Conservation (phyloP, 2,888 invertebrate genomes). For the Phalera bucephala region DNA sequence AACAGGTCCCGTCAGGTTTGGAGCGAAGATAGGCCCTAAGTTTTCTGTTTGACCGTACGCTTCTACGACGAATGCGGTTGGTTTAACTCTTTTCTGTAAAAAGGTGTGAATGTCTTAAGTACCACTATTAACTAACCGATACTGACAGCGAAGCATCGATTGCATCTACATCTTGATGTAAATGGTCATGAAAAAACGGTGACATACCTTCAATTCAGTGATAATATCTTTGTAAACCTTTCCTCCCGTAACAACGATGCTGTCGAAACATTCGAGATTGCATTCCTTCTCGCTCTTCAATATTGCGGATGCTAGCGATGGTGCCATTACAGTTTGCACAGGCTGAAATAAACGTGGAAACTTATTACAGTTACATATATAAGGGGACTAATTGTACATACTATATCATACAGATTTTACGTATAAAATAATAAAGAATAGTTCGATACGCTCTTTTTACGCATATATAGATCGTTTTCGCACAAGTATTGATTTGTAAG, state of each 20-base stretch:
- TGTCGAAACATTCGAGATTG: constrained; percentile 51
- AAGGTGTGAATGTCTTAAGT: no score
- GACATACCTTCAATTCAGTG: constrained; percentile 32
- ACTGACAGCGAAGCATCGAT: no score
- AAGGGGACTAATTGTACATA: no score
- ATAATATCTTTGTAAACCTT: constrained; percentile 42
- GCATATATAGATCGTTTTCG: no score
- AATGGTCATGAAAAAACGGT: no score
- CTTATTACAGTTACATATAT: no score
- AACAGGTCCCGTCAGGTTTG: constrained; percentile 37
- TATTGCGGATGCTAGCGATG: constrained; percentile 33
- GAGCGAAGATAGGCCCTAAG: constrained; percentile 41
- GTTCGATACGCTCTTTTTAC: no score
- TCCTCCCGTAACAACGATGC: constrained; percentile 42
- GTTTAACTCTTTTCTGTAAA: constrained; percentile 36
- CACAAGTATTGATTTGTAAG: no score
- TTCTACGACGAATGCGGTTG: constrained; percentile 36
- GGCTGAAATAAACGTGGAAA: constrained; percentile 51
- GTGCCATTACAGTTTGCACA: constrained; percentile 26
- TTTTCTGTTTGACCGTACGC: constrained; percentile 62
- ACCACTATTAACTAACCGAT: no score
- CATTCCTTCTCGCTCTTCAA: constrained; percentile 45
- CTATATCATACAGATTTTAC: no score
- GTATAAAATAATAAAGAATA: no score
- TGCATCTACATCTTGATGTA: no score